A percentile compares a stretch with the other conserved stretches of the same genome.
These are phyloP conservation scores for Ferdinandea cuprea DNA, from an alignment of 2,888 invertebrate species.

Conservation along the genomic window DNA sequence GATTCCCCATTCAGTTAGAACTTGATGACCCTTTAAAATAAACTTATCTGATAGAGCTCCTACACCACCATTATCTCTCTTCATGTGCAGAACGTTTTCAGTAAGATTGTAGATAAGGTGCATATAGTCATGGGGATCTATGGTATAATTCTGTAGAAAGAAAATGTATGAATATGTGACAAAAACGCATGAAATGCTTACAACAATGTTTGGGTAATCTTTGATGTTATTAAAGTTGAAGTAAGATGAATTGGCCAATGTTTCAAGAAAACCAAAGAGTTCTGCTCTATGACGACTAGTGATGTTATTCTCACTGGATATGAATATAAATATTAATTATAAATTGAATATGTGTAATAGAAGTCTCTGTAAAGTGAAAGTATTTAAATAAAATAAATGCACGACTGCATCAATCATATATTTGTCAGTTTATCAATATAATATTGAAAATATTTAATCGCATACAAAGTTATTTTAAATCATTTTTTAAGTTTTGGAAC, in stretches of 20 bases:
- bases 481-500: too few species aligned
- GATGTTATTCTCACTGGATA: slow-evolving; percentile 60
- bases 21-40: slow-evolving; percentile 76
- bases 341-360: background rate
- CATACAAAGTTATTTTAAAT: too few species aligned
- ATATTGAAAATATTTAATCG: too few species aligned
- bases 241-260: slow-evolving; percentile 82
- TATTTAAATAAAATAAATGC: too few species aligned
- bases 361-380: too few species aligned
- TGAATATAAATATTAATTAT: slow-evolving; percentile 2
- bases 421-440: too few species aligned
- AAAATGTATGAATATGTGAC: background rate
- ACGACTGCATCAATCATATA: too few species aligned
- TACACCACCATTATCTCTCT: background rate
- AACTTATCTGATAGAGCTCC: slow-evolving; percentile 1
- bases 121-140: slow-evolving; percentile 81
- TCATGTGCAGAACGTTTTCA: slow-evolving; percentile 49
- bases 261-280: slow-evolving; percentile 79
- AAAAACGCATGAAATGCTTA: slow-evolving; percentile 32
- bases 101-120: slow-evolving; percentile 81
- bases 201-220: slow-evolving; percentile 76
- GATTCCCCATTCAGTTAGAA: slow-evolving; percentile 82
- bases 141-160: slow-evolving; percentile 60
- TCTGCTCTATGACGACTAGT: slow-evolving; percentile 30
- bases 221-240: slow-evolving; percentile 81